Conservation (phyloP, 2,888 invertebrate species). For the Creontiades dilutus region DNA sequence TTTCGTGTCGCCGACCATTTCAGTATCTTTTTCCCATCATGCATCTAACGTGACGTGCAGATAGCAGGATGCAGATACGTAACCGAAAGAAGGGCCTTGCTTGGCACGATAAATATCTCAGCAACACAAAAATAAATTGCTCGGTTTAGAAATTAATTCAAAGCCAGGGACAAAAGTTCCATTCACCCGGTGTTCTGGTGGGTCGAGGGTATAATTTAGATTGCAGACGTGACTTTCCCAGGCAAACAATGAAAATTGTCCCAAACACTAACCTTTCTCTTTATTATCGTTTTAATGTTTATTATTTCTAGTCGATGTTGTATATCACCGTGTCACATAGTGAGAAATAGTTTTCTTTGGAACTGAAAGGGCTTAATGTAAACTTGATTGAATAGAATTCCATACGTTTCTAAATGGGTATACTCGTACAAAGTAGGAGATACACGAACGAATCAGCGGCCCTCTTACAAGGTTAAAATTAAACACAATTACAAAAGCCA, state of each 20-base stretch:
- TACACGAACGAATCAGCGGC: too few species aligned
- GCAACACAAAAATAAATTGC: background rate
- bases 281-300: too few species aligned
- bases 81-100: background rate
- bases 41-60: background rate
- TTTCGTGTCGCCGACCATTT: background rate
- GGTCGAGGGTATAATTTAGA: background rate
- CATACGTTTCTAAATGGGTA: too few species aligned
- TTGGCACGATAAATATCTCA: background rate
- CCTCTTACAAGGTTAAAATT: too few species aligned
- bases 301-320: too few species aligned
- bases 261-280: background rate
- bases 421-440: too few species aligned
- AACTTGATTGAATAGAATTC: too few species aligned
- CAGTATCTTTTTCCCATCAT: background rate
- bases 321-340: too few species aligned
- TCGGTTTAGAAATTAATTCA: background rate
- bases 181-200: background rate
- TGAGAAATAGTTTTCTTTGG: too few species aligned
- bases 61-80: background rate
- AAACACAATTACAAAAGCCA: too few species aligned
- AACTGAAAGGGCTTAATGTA: too few species aligned
- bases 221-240: background rate
- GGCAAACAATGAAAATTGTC: background rate
- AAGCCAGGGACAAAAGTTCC: background rate